These are phyloP conservation scores for Symphodus melops DNA, from an alignment of 2,113 vertebrate species.

Conservation along the genomic window DNA sequence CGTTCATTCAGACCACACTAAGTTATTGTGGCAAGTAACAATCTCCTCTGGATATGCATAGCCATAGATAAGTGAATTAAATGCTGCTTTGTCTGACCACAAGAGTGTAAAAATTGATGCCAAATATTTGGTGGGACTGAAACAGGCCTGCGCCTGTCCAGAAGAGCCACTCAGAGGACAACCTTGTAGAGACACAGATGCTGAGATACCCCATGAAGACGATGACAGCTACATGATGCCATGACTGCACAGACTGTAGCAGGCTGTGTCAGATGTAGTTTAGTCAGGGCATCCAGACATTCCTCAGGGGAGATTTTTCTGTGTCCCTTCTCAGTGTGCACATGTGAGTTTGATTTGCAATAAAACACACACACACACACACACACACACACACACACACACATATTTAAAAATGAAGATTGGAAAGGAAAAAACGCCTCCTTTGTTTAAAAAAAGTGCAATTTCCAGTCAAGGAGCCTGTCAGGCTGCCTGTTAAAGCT, in stretches of 20 bases:
- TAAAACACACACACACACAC: conserved; percentile 21
- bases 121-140: conserved; percentile 69
- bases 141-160: conserved; percentile 57
- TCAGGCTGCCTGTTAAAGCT: conserved; percentile 20
- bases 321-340: conserved; percentile 35
- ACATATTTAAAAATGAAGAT: conserved; percentile 68
- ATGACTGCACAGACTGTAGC: conserved; percentile 52
- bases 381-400: conserved; percentile 8
- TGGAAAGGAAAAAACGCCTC: conserved; percentile 62
- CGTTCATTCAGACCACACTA: conserved; percentile 25
- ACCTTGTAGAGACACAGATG: conserved; percentile 31
- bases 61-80: conserved; percentile 68
- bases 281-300: conserved; percentile 43
- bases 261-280: conserved; percentile 52
- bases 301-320: conserved; percentile 22
- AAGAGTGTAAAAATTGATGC: conserved; percentile 58
- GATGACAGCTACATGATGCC: conserved; percentile 66
- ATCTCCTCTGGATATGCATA: conserved; percentile 48
- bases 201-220: conserved; percentile 42
- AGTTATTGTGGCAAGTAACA: conserved; percentile 57
- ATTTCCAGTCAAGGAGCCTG: conserved; percentile 59
- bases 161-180: conserved; percentile 61
- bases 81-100: conserved; percentile 62
- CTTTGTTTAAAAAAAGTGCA: conserved; percentile 57
- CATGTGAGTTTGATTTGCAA: conserved; percentile 76